phyloP scores from a whole-genome alignment of 2,797 vertebrate genomes.

The Mormyrops boulengeri region DNA sequence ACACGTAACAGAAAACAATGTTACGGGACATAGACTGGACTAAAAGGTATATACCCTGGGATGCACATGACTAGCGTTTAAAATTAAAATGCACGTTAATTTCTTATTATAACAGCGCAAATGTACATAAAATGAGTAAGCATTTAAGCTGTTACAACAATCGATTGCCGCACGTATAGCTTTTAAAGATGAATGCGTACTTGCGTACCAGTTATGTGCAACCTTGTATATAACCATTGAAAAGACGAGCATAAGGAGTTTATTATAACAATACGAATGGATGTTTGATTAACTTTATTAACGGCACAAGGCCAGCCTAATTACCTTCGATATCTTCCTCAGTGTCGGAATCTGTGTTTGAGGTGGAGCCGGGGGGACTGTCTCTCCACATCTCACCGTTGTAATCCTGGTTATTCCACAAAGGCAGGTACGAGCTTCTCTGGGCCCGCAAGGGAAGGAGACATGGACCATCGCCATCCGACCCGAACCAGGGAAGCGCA shows the following conservation, averaged over 20 bases:
- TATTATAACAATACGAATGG: neutral
- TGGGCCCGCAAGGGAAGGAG: slow-evolving; percentile 55
- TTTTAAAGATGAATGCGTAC: neutral
- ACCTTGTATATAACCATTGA: neutral
- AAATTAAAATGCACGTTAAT: no score
- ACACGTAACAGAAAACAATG: neutral
- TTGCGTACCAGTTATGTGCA: neutral
- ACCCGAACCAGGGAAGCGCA: slow-evolving; percentile 52
- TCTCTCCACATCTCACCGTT: slow-evolving; percentile 51
- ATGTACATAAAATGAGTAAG: neutral
- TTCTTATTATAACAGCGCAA: no score
- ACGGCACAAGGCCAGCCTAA: neutral
- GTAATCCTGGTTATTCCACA: slow-evolving; percentile 63
- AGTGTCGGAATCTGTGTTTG: slow-evolving; percentile 21
- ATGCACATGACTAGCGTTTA: no score
- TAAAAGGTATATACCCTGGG: neutral
- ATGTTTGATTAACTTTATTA: neutral
- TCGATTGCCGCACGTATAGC: neutral
- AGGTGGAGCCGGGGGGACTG: slow-evolving; percentile 34
- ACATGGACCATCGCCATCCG: neutral
- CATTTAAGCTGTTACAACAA: neutral
- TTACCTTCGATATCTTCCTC: slow-evolving; percentile 27
- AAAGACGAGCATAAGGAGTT: neutral
- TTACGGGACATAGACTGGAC: neutral
- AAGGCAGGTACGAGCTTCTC: slow-evolving; percentile 53